These are phyloP conservation scores for Heliothis peltigera DNA, from an alignment of 2,888 invertebrate genomes.

Conservation along the genomic window DNA sequence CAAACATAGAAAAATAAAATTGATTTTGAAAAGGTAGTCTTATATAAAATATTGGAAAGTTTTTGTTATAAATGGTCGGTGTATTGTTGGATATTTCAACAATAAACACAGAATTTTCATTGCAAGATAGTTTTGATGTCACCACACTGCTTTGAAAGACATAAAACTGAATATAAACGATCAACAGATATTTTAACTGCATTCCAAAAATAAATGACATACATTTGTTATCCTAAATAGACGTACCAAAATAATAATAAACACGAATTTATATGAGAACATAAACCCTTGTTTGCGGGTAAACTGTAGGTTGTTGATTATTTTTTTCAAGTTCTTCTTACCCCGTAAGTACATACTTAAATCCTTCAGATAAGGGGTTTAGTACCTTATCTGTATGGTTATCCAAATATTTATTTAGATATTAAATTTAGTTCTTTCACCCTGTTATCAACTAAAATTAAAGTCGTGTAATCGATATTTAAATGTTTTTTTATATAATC, in stretches of 20 bases:
- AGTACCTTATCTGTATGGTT: too few species aligned
- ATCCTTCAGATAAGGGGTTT: too few species aligned
- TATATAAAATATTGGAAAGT: slow-evolving; percentile 39
- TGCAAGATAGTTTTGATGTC: slow-evolving; percentile 25
- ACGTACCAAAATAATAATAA: slow-evolving; percentile 23
- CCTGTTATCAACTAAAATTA: neutral
- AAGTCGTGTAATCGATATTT: neutral
- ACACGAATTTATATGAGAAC: slow-evolving; percentile 36
- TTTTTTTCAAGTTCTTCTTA: too few species aligned
- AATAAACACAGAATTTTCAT: neutral
- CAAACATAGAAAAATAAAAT: slow-evolving; percentile 73
- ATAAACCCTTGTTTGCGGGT: slow-evolving; percentile 14
- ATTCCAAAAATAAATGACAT: slow-evolving; percentile 52
- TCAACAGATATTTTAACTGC: slow-evolving; percentile 43
- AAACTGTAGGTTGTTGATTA: too few species aligned
- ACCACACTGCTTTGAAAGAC: slow-evolving; percentile 30
- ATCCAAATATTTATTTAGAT: too few species aligned
- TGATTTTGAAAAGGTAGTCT: slow-evolving; percentile 56
- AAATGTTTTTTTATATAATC: neutral
- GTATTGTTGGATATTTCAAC: neutral
- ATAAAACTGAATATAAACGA: slow-evolving; percentile 46
- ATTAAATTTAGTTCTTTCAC: too few species aligned
- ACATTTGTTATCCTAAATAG: slow-evolving; percentile 30
- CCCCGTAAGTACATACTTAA: too few species aligned
- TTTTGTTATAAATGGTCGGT: slow-evolving; percentile 16